Percentiles rank a stretch among this genome's conserved stretches.
These are phyloP conservation scores for Esperia sulphurella DNA, from an alignment of 2,888 invertebrate genomes.

Conservation along the genomic window DNA sequence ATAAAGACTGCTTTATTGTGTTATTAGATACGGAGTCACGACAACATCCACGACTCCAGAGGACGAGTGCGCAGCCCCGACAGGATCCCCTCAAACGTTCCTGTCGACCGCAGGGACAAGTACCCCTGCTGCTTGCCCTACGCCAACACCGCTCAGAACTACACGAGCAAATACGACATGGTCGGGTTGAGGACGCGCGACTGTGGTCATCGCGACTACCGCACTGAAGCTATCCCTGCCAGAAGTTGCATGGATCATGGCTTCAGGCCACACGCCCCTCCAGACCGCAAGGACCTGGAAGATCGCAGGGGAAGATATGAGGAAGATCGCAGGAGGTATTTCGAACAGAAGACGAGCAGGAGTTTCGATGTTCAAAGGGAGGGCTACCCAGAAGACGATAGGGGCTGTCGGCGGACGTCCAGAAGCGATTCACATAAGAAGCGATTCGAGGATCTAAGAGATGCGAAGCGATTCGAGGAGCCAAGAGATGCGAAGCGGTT, in stretches of 20 bases:
- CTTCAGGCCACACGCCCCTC: slow-evolving; percentile 26
- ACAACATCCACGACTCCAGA: slow-evolving; percentile 27
- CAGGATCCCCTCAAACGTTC: slow-evolving; percentile 16
- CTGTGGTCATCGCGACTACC: slow-evolving; percentile 37
- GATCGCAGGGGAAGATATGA: slow-evolving; percentile 32
- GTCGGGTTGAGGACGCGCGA: slow-evolving; percentile 31
- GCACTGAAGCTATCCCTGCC: slow-evolving; percentile 14
- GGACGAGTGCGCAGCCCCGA: slow-evolving; percentile 32
- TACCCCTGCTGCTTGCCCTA: slow-evolving; percentile 34
- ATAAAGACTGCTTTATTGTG: too few relatives aligned
- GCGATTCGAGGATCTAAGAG: slow-evolving; percentile 31
- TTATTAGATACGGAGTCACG: slow-evolving; percentile 39
- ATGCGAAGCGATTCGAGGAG: not conserved
- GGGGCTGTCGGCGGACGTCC: slow-evolving; percentile 35
- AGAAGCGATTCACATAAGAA: slow-evolving; percentile 49
- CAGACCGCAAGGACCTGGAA: slow-evolving; percentile 41
- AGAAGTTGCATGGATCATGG: slow-evolving; percentile 34
- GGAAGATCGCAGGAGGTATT: slow-evolving; percentile 39
- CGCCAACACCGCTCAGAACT: slow-evolving; percentile 34
- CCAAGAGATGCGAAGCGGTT: slow-evolving; percentile 34
- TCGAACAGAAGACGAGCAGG: slow-evolving; percentile 55
- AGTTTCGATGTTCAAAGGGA: slow-evolving; percentile 56
- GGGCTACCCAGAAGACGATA: slow-evolving; percentile 38
- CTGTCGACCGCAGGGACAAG: slow-evolving; percentile 18
- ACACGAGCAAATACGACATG: slow-evolving; percentile 45